Conservation (phyloP, 2,113 vertebrate genomes). For the Zosterops hypoxanthus region DNA sequence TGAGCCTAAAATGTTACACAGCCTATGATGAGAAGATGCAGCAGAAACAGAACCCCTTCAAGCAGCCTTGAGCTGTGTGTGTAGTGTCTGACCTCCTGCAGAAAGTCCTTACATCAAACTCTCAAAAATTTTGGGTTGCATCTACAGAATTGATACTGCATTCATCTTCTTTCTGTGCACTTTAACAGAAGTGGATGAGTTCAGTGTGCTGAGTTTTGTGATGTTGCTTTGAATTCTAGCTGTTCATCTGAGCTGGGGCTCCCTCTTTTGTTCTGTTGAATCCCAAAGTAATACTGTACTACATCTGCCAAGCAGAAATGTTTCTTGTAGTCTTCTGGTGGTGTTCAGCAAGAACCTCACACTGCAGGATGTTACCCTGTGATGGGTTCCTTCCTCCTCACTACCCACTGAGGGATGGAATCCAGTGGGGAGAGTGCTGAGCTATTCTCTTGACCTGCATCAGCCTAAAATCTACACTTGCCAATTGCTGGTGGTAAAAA, state of each 20-base stretch:
- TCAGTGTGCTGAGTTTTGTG: background rate
- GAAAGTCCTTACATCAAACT: background rate
- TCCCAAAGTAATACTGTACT: background rate
- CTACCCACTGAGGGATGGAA: rapidly evolving
- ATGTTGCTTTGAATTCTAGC: background rate
- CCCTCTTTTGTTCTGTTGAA: background rate
- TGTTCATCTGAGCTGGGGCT: background rate
- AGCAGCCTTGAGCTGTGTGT: background rate
- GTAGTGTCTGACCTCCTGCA: background rate
- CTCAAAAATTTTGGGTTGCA: background rate
- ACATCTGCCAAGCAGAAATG: background rate
- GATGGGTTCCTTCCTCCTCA: background rate
- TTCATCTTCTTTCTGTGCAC: background rate
- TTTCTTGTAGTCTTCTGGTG: background rate
- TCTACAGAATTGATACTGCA: rapidly evolving
- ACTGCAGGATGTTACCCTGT: no score
- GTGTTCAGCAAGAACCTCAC: background rate
- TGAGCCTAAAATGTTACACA: background rate
- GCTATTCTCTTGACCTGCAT: background rate
- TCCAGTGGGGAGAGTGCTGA: background rate
- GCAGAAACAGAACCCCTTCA: background rate
- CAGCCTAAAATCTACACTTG: background rate
- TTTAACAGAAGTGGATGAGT: background rate
- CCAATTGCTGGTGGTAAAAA: background rate
- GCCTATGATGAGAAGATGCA: rapidly evolving